Evolutionary conservation across 2,113 vertebrate genomes (phyloP), one percentile per base, ranked within the genome.

Genomic region (Datnioides undecimradiatus): DNA sequence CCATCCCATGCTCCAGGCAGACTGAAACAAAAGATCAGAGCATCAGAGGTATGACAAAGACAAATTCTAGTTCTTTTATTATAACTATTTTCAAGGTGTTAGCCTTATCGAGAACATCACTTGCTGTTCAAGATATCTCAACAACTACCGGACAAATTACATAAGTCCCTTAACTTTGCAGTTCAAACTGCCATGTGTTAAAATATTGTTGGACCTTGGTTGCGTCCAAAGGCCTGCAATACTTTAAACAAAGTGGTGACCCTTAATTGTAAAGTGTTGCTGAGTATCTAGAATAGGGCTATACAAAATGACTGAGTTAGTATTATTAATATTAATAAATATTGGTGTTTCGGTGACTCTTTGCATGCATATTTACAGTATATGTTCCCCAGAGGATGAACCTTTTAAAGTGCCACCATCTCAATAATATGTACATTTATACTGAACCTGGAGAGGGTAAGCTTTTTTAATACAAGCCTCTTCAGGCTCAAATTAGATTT

Each of bases 21-120:
- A 33, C 16, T 38, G 14, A 55, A 52, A 62, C 55, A 49, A 66
- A 79, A 46, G 27, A 64, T 78, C 68, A 73, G 9, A 80, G 36
- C 14, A 48, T 76, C 72, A 57, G 25, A 43, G 41, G n/a, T 55
- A 40, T 40, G 23, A 62, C 33, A 41, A 66, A 73, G 19, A 48
- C 45, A 65, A 52, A 70, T 55, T 60, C 23, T 3, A 14, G 29
- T 46, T 45, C 3, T 27, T 73, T 8, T 36, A 59, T 27, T 27
- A 4, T 14, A 49, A 38, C 33, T 36, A 49, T 8, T 48, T 72
- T 36, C 3, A 9, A 10, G 9, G 29, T 1, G n/a, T 31, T 21
- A 34, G 17, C 16, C 43, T 49, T 1, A 2, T 2, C n/a, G 5
- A 59, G 34, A 59, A 6, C n/a, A 12, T 13, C 19, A 2, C 23